Evolutionary conservation across 2,888 invertebrate species (phyloP).

Genomic region (Pandemis cinnamomeana): DNA sequence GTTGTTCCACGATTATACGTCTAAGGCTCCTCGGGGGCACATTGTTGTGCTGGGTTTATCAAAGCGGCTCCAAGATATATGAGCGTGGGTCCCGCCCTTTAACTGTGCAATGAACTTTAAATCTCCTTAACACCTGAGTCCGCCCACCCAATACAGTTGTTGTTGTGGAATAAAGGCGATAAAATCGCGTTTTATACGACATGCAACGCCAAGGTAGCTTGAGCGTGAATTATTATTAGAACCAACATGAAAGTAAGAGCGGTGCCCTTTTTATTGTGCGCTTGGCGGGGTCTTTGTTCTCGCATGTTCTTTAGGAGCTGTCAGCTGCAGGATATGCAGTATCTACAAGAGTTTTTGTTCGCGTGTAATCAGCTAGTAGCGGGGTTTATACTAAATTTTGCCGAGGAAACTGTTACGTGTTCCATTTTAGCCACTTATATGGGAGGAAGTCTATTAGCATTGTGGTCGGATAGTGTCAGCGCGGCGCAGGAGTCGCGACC

Average conservation of each 20-base stretch:
- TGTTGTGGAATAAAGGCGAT: conserved; percentile 73
- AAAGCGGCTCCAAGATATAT: conserved; percentile 74
- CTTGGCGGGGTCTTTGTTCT: conserved; percentile 40
- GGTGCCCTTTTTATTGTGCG: conserved; percentile 45
- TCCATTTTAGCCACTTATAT: conserved; percentile 48
- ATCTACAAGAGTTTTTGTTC: conserved; percentile 42
- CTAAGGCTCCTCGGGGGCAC: conserved; percentile 57
- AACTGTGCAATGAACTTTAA: conserved; percentile 81
- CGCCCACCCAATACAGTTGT: conserved; percentile 78
- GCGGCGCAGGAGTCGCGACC: conserved; percentile 49
- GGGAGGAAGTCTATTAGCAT: conserved; percentile 65
- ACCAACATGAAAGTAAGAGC: conserved; percentile 43
- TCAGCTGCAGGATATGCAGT: conserved; percentile 46
- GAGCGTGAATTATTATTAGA: conserved; percentile 59
- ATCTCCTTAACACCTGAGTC: conserved; percentile 75
- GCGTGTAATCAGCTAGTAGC: conserved; percentile 21
- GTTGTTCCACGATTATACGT: conserved; percentile 59
- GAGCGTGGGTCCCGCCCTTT: conserved; percentile 70
- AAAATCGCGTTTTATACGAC: conserved; percentile 72
- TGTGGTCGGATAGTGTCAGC: conserved; percentile 60
- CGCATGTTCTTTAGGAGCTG: conserved; percentile 47
- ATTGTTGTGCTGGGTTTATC: conserved; percentile 70
- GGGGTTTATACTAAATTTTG: conserved; percentile 16
- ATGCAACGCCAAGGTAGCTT: conserved; percentile 64
- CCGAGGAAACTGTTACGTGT: conserved; percentile 43